Conservation (phyloP, 2,113 vertebrate genomes). For the Machaerirhynchus nigripectus region DNA sequence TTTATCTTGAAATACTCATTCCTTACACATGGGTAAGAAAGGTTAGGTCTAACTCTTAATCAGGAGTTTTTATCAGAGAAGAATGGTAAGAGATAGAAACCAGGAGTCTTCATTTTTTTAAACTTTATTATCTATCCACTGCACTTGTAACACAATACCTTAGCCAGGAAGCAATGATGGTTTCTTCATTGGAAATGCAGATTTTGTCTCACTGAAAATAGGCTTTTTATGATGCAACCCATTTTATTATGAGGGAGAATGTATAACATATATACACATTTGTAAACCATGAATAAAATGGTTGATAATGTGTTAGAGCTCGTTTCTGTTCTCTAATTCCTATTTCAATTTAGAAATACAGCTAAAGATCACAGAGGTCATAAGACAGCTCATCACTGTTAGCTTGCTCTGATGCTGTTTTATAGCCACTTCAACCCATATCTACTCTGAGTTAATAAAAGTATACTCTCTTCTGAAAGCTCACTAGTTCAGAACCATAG, state of each 20-base stretch:
- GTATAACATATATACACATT: background rate
- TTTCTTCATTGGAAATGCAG: background rate
- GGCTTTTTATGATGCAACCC: accelerated
- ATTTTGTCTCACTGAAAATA: background rate
- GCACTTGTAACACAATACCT: background rate
- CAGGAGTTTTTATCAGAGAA: background rate
- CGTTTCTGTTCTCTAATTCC: background rate
- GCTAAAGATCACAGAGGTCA: background rate
- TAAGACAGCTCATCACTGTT: background rate
- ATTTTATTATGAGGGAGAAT: background rate
- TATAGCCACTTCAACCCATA: background rate
- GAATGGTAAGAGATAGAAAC: background rate
- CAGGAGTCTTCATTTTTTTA: background rate
- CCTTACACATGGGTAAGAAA: background rate
- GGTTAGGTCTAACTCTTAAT: background rate
- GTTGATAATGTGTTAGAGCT: background rate
- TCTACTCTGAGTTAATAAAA: background rate
- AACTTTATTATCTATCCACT: background rate
- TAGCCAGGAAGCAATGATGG: background rate
- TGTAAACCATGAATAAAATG: background rate
- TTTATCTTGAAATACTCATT: background rate
- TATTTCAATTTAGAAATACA: background rate
- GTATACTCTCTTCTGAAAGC: background rate
- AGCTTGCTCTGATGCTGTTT: background rate
- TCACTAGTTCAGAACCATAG: background rate